phyloP scores from a whole-genome alignment of 2,113 vertebrate genomes.

The Gasterosteus nipponicus region DNA sequence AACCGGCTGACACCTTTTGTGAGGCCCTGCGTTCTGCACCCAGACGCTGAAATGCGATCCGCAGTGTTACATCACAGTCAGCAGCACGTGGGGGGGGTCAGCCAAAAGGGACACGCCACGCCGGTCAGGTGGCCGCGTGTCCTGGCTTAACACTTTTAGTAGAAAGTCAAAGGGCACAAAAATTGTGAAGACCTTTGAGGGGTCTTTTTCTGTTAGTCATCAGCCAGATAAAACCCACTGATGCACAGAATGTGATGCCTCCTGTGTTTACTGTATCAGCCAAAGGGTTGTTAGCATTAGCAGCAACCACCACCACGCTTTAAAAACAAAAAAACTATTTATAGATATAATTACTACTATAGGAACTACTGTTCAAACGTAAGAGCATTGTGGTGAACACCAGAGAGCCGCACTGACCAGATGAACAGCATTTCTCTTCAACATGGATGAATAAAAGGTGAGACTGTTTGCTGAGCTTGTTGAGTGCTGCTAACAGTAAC shows the following conservation, averaged over 20 bases:
- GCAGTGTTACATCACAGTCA: slow-evolving; percentile 33
- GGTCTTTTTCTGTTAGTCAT: slow-evolving; percentile 4
- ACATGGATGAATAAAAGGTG: background rate
- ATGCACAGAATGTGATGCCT: background rate
- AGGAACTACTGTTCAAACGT: background rate
- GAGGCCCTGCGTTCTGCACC: slow-evolving; percentile 52
- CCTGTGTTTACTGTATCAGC: background rate
- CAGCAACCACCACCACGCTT: background rate
- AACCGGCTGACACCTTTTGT: slow-evolving; percentile 82
- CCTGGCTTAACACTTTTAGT: slow-evolving; percentile 40
- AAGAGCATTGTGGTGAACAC: background rate
- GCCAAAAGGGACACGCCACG: slow-evolving; percentile 53
- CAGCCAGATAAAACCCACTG: background rate
- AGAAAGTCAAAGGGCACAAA: slow-evolving; percentile 17
- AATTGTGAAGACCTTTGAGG: slow-evolving; percentile 10
- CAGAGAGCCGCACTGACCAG: background rate
- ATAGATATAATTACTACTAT: background rate
- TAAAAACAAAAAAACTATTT: background rate
- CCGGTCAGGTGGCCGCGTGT: slow-evolving; percentile 58
- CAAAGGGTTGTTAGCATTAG: background rate
- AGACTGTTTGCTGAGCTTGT: background rate
- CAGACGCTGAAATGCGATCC: slow-evolving; percentile 79
- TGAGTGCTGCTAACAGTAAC: background rate
- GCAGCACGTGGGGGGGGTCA: slow-evolving; percentile 4
- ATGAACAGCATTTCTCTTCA: background rate